Percentiles rank a stretch among this genome's conserved stretches.
phyloP scores from a whole-genome alignment of 92 coral and sea anemone species.

The Heliopora coerulea region DNA sequence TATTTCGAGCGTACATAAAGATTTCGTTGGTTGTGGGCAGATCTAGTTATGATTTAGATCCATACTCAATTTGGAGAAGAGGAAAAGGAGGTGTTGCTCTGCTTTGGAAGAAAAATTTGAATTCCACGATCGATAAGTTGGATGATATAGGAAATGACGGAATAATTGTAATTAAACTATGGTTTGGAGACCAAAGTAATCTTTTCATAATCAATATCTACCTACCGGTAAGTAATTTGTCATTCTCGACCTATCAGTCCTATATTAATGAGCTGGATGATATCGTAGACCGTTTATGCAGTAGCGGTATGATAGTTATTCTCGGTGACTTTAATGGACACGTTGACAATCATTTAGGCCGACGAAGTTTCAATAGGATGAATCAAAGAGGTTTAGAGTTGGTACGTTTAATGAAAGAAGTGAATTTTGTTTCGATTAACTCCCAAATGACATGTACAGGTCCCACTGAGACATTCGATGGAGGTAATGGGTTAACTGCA shows the following conservation, averaged over 20 bases:
- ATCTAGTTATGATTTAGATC: constrained; percentile 1
- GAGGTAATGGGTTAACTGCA: not conserved
- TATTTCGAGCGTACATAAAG: constrained; percentile 4
- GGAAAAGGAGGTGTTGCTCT: constrained; percentile 19
- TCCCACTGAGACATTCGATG: not conserved
- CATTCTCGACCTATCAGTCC: not conserved
- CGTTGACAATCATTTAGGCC: not conserved
- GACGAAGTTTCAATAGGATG: not conserved
- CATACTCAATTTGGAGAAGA: constrained; percentile 10
- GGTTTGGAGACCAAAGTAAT: not conserved
- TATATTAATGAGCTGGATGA: not conserved
- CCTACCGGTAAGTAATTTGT: not conserved
- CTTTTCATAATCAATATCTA: constrained; percentile 1
- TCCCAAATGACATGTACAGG: not conserved
- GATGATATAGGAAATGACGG: not conserved
- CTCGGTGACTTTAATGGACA: constrained; percentile 3
- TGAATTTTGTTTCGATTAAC: constrained; percentile 2
- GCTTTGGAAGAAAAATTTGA: constrained; percentile 3
- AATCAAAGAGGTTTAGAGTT: constrained; percentile 4
- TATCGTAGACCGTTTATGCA: not conserved
- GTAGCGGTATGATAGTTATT: not conserved
- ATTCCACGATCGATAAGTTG: not conserved
- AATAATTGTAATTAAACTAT: not conserved
- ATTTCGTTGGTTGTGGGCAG: constrained; percentile 28
- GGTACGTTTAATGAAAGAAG: not conserved